phyloP scores from a whole-genome alignment of 2,888 invertebrate genomes.

The Octonoba sinensis region DNA sequence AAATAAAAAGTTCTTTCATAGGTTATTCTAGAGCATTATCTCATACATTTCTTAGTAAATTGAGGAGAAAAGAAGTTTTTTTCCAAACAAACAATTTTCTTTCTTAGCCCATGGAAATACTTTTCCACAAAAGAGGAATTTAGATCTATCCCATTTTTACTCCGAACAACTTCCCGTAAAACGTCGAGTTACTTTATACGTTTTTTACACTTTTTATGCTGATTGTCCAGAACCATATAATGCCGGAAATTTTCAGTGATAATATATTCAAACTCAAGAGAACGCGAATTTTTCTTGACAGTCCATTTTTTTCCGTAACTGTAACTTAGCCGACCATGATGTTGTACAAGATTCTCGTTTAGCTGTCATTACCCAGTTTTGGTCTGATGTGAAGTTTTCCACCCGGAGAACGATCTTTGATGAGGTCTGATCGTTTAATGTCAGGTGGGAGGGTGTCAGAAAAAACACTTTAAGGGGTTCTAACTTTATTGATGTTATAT shows the following conservation, averaged over 20 bases:
- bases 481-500: conserved; percentile 58
- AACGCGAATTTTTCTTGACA: conserved; percentile 16
- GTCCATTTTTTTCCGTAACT: conserved; percentile 18
- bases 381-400: conserved; percentile 13
- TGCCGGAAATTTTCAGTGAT: conserved; percentile 29
- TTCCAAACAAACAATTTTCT: no score
- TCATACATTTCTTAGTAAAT: no score
- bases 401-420: conserved; percentile 39
- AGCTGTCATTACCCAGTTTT: conserved; percentile 49
- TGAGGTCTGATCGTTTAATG: conserved; percentile 48
- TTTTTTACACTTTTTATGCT: conserved; percentile 61
- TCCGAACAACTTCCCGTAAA: neutral
- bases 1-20: no score
- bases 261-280: conserved; percentile 43
- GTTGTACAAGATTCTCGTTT: conserved; percentile 11
- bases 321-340: conserved; percentile 37
- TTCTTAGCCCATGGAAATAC: no score
- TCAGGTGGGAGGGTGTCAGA: neutral
- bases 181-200: conserved; percentile 42
- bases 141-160: conserved; percentile 22
- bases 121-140: no score
- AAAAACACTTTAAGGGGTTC: conserved; percentile 54
- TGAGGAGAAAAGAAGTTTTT: no score
- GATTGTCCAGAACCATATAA: conserved; percentile 41
- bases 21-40: no score